Base-by-base conservation (phyloP, 2,888 invertebrate species). In the Campopleginae sp. region DNA sequence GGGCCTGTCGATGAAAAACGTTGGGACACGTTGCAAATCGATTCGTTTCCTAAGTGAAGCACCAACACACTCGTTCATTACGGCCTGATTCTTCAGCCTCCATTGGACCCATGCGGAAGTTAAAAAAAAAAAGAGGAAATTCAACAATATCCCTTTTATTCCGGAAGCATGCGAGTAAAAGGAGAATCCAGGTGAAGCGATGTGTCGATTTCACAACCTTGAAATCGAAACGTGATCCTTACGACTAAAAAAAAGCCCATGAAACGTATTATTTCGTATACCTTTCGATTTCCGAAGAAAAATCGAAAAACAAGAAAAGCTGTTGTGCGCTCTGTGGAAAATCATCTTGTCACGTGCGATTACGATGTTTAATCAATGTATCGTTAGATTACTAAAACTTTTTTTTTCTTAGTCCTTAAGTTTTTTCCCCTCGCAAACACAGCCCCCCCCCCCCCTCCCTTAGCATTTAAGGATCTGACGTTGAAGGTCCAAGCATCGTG, bases 401-500 rank as follows among this genome's bases (percentile, higher is more conserved):
- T 76, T 48, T 44, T 85, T 84, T 74, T 76, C 75, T 84, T 88
- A 90, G 88, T 80, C 81, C 84, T 88, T 90, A 91, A 90, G 89
- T 88, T 88, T 88, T 88, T 80, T 71, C 80, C 82, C 70, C 70
- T 81, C 54, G 66, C 70, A 19, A 66, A 31, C 19, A 10, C 14
- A 19, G 19, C 14, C 42, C 42, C 66, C 46, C 66, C 54, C 63
- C 14, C 42, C 42, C 66, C 46, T 58, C 54, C 63, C 61, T 88
- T 91, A 92, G 91, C 90, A 91, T 90, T 90, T 92, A 91, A 92
- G 90, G 90, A 90, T 91, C 90, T 91, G 77, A 72, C 76, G 91
- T 89, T 91, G 89, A 90, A 88, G 88, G 88, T 88, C 90, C 92
- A 91, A 91, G 90, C 91, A 91, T 91, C 92, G 91, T 92, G 90